Conservation (phyloP, 2,888 invertebrate species). For the Phaedon cochleariae region DNA sequence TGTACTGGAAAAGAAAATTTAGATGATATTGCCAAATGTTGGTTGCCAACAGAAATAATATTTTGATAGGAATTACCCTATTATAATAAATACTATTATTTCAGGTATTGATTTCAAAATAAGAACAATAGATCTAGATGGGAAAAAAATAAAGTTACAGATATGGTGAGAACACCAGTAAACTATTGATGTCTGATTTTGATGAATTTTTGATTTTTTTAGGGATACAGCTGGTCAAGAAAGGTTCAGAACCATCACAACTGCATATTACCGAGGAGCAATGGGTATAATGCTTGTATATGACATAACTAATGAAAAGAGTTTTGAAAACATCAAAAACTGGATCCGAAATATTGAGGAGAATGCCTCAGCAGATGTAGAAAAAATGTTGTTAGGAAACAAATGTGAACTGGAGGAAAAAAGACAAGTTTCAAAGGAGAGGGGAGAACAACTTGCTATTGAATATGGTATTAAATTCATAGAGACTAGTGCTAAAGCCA, state of each 20-base stretch:
- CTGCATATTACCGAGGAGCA: conserved; percentile 99
- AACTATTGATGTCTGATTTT: too few species aligned
- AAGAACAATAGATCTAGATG: conserved; percentile 96
- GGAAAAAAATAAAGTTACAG: conserved; percentile 98
- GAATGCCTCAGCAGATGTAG: conserved; percentile 98
- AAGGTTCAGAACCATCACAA: conserved; percentile 97
- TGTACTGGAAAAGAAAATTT: too few species aligned
- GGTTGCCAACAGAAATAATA: too few species aligned
- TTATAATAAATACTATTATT: conserved; percentile 51
- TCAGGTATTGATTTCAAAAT: conserved; percentile 99
- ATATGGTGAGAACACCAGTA: conserved; percentile 86
- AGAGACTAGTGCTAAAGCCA: conserved; percentile 98
- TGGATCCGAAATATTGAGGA: conserved; percentile 99
- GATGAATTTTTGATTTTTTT: conserved; percentile 19
- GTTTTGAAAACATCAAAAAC: conserved; percentile 98
- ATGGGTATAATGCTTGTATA: conserved; percentile 99
- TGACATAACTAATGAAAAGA: conserved; percentile 99
- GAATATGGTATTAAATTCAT: conserved; percentile 99
- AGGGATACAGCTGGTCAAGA: conserved; percentile 98
- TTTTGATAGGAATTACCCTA: not conserved
- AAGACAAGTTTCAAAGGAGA: conserved; percentile 94
- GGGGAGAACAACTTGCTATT: conserved; percentile 95
- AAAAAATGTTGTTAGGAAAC: conserved; percentile 96
- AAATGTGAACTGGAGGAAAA: conserved; percentile 98
- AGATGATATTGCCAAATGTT: too few species aligned